Evolutionary conservation across 2,797 vertebrate species (phyloP).

Genomic region (Crenichthys baileyi): DNA sequence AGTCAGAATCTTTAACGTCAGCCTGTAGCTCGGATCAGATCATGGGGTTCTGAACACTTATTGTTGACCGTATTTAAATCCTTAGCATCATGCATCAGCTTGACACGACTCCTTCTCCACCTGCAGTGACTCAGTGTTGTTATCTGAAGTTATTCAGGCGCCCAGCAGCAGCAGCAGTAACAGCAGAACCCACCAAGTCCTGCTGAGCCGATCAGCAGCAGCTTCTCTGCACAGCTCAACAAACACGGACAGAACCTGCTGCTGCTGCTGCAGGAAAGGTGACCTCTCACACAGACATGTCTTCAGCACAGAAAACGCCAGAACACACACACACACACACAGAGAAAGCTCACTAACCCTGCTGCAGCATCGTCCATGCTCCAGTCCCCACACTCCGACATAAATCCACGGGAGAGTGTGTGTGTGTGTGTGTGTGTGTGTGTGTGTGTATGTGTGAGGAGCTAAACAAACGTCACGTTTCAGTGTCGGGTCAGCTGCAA

Average conservation of each 20-base stretch:
- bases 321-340: constrained; percentile 5
- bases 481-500: constrained; percentile 11
- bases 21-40: neutral
- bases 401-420: constrained; percentile 46
- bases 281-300: neutral
- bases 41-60: neutral
- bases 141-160: too few species aligned
- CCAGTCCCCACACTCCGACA: constrained; percentile 58
- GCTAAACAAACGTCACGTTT: neutral
- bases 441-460: constrained; percentile 11
- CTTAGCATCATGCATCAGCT: neutral
- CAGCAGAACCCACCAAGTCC: neutral
- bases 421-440: constrained; percentile 8
- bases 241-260: neutral
- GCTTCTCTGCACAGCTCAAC: too few species aligned
- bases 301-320: neutral
- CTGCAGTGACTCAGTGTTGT: too few species aligned
- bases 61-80: neutral
- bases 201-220: neutral
- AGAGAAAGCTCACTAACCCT: constrained; percentile 63
- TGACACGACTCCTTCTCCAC: neutral
- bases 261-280: neutral
- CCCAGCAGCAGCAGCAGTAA: too few species aligned
- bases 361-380: constrained; percentile 82
- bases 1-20: neutral